phyloP scores from a whole-genome alignment of 2,888 invertebrate genomes.

The Ophion obscuratus region DNA sequence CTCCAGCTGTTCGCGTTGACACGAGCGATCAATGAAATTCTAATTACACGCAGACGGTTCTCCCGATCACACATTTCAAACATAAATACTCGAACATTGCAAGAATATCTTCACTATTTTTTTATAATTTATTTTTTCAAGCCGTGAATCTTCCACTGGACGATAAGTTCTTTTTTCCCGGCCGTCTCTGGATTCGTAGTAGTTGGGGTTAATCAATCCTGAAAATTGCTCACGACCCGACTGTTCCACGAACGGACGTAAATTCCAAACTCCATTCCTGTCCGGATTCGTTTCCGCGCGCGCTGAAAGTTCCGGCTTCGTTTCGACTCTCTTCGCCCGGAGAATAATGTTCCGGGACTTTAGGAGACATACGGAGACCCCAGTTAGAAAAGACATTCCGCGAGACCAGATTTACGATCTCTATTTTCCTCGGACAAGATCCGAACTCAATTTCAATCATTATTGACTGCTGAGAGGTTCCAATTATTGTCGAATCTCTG shows the following conservation, averaged over 20 bases:
- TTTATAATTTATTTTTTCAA: neutral
- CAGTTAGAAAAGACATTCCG: constrained; percentile 20
- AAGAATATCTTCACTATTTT: neutral
- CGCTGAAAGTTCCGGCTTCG: constrained; percentile 34
- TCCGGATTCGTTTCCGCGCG: constrained; percentile 28
- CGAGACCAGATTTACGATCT: constrained; percentile 27
- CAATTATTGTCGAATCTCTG: neutral
- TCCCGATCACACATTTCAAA: neutral
- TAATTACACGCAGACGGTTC: too few relatives aligned
- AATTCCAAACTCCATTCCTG: constrained; percentile 40
- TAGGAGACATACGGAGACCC: constrained; percentile 19
- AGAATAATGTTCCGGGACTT: constrained; percentile 33
- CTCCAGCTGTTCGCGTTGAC: neutral
- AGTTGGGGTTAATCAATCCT: constrained; percentile 44
- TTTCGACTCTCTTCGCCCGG: constrained; percentile 39
- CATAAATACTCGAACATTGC: neutral
- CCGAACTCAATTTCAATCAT: neutral
- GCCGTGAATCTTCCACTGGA: neutral
- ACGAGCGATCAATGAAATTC: neutral
- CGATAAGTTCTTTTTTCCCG: neutral
- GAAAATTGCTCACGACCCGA: constrained; percentile 41
- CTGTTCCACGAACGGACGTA: constrained; percentile 49
- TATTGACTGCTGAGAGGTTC: neutral
- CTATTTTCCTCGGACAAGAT: constrained; percentile 10
- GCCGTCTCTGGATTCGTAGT: constrained; percentile 24